A percentile compares a stretch with the other conserved stretches of the same genome.
Evolutionary conservation across 1,140 invertebrate species (phyloP).

Genomic region (Brachionus plicatilis): DNA sequence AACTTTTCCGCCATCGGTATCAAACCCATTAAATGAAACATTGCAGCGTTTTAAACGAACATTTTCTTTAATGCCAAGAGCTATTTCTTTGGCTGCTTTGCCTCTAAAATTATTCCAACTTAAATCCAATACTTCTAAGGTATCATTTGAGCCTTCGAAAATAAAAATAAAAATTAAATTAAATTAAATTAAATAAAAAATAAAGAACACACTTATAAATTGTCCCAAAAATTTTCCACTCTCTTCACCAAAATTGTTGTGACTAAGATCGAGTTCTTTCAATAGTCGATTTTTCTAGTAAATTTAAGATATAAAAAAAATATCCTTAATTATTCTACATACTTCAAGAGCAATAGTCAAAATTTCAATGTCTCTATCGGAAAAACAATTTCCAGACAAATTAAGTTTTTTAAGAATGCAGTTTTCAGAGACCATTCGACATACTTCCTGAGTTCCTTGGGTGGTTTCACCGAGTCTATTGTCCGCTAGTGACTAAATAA

Average conservation of each 20-base stretch:
- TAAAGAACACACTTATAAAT: slow-evolving; percentile 47
- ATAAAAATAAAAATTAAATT: not conserved
- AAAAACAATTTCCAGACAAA: slow-evolving; percentile 47
- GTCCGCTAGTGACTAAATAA: slow-evolving; percentile 39
- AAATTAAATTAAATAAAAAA: too few relatives aligned
- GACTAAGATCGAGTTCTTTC: slow-evolving; percentile 48
- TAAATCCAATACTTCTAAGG: slow-evolving; percentile 51
- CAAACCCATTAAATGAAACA: slow-evolving; percentile 55
- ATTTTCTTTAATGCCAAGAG: slow-evolving; percentile 54
- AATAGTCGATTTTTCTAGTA: slow-evolving; percentile 43
- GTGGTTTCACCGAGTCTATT: slow-evolving; percentile 50
- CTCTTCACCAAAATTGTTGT: slow-evolving; percentile 49
- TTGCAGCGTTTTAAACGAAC: slow-evolving; percentile 51
- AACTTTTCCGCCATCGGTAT: slow-evolving; percentile 48
- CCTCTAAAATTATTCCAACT: slow-evolving; percentile 54
- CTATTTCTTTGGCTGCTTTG: slow-evolving; percentile 49
- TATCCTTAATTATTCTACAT: not conserved
- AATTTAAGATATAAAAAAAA: slow-evolving; percentile 41
- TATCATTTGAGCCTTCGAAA: slow-evolving; percentile 51
- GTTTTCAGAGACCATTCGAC: slow-evolving; percentile 29
- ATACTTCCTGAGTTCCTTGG: slow-evolving; percentile 19
- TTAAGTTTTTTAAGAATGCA: slow-evolving; percentile 45
- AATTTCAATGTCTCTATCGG: slow-evolving; percentile 45
- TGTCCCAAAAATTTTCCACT: slow-evolving; percentile 49
- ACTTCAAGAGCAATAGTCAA: slow-evolving; percentile 49